Conservation (phyloP, 2,888 invertebrate species). For the Rhagium mordax region DNA sequence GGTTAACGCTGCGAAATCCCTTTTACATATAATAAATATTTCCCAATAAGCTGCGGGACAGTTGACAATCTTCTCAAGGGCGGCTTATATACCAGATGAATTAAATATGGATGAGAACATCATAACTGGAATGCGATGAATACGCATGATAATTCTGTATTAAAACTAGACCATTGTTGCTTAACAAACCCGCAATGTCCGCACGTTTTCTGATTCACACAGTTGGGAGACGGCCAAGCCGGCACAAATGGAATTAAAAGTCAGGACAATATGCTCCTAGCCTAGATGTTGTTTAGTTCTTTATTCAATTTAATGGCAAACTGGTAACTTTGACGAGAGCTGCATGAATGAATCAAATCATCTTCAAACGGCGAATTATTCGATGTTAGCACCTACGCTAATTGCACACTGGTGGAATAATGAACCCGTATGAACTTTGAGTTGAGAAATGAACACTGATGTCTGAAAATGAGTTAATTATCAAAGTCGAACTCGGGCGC, state of each 20-base stretch:
- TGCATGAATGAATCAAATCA: slow-evolving; percentile 22
- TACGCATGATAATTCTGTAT: not conserved
- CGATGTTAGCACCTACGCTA: slow-evolving; percentile 22
- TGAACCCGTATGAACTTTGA: slow-evolving; percentile 71
- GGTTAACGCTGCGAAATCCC: not conserved
- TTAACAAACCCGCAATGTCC: not conserved
- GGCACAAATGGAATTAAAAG: too few species aligned
- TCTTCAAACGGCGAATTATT: not conserved
- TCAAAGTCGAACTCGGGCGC: slow-evolving; percentile 64
- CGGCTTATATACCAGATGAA: not conserved
- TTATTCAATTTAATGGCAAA: too few species aligned
- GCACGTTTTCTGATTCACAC: not conserved
- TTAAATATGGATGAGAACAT: not conserved
- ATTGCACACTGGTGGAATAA: slow-evolving; percentile 60
- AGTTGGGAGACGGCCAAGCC: too few species aligned
- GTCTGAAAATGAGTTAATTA: slow-evolving; percentile 70
- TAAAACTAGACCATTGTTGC: not conserved
- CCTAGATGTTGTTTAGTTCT: too few species aligned
- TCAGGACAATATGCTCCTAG: too few species aligned
- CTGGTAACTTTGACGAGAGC: too few species aligned
- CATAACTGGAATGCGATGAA: not conserved
- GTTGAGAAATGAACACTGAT: slow-evolving; percentile 68
- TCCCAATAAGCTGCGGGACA: not conserved
- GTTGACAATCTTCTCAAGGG: not conserved
- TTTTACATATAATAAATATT: not conserved